Percentiles rank a stretch among this genome's conserved stretches.
Evolutionary conservation across 2,888 invertebrate species (phyloP).

Genomic region (Hirtodrosophila cameraria): DNA sequence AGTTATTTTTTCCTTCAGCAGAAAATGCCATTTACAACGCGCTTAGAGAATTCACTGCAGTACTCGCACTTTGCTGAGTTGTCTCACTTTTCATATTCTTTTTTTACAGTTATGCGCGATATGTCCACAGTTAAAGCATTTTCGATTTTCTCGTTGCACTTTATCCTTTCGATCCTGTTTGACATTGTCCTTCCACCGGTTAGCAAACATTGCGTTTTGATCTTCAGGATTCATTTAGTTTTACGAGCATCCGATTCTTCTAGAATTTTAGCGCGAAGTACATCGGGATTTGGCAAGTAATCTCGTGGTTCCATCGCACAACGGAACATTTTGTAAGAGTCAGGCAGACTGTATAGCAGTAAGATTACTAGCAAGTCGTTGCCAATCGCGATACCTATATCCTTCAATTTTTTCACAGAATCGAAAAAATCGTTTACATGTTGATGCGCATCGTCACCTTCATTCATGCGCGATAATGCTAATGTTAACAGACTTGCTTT

Average conservation of each 20-base stretch:
- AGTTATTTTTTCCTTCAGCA: neutral
- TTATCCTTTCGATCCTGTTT: neutral
- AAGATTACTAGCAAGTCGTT: conserved; percentile 2
- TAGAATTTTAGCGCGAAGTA: neutral
- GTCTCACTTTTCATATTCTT: neutral
- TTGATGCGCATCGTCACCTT: neutral
- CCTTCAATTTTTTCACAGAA: conserved; percentile 15
- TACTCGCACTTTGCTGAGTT: neutral
- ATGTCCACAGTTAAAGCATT: conserved; percentile 12
- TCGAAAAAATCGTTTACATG: conserved; percentile 20
- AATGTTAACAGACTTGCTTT: too few species aligned
- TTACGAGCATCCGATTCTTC: neutral
- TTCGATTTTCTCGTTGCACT: neutral
- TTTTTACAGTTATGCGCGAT: conserved; percentile 2
- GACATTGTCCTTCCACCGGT: conserved; percentile 1
- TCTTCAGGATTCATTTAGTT: neutral
- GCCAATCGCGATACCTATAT: conserved; percentile 13
- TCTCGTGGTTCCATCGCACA: neutral
- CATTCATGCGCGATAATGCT: conserved; percentile 4
- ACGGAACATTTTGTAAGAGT: neutral
- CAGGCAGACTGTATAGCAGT: conserved; percentile 1
- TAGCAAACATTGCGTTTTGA: neutral
- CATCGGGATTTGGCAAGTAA: neutral
- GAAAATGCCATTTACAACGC: neutral
- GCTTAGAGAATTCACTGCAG: neutral